Evolutionary conservation across 2,113 vertebrate species (phyloP), one percentile per base, ranked within the genome.

Genomic region (Nothocercus nigrocapillus): DNA sequence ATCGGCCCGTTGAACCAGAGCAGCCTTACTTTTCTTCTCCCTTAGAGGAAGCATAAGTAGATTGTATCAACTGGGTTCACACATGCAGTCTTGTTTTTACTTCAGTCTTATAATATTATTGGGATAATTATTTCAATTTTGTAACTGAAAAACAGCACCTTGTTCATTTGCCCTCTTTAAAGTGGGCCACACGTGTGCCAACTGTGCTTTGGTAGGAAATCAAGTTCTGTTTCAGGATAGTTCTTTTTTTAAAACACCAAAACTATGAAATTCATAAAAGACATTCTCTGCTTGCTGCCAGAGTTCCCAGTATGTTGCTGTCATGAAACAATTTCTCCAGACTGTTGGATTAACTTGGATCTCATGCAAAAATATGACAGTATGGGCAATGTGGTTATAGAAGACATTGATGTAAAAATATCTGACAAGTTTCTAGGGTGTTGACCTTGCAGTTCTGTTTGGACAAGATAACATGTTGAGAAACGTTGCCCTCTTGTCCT

Each of bases 391-490:
- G 62, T 21, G 38, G 25, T 67, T 77, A 32, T 54, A 62, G 62
- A 68, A 68, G 30, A 86, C 20, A 42, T 6, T 38, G 38, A 53
- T 64, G 45, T 74, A 88, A 56, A 25, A 85, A 34, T 85, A 82
- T 4, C 42, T 21, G 61, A 62, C 83, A 84, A 44, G 44, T 89
- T 93, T 87, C 78, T 49, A 66, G 91, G 74, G 53, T 85, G 75
- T 86, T 96, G 95, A 94, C 94, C 95, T 95, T 79, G 56, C 58
- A 89, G 36, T 90, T 94, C 47, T 59, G 59, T 68, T 93, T 93
- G 53, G 61, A 89, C 85, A 66, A 93, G 95, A 92, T 93, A 96
- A 73, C 34, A 28, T 1, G 4, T 76, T 96, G 88, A 59, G 78
- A 82, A 96, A 95, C 61, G 79, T 70, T 56, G 82, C 59, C 61